These are phyloP conservation scores for Dasysyrphus tricinctus DNA, from an alignment of 2,888 invertebrate genomes.

Conservation along the genomic window DNA sequence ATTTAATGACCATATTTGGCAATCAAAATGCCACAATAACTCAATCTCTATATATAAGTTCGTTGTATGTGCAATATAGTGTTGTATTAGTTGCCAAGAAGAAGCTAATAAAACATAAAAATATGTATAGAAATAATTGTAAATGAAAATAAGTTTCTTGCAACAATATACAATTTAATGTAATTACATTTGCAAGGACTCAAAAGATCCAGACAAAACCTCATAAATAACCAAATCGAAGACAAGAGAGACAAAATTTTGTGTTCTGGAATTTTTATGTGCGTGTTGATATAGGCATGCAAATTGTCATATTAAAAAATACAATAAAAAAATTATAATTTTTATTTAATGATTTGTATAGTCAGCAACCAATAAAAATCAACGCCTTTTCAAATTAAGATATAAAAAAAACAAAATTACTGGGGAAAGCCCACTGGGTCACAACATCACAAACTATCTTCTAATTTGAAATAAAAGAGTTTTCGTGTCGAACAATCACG, in stretches of 20 bases:
- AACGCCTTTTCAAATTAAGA: constrained; percentile 34
- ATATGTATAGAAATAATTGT: background rate
- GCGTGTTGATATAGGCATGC: constrained; percentile 27
- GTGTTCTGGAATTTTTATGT: constrained; percentile 28
- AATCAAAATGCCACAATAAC: constrained; percentile 78
- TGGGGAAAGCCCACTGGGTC: background rate
- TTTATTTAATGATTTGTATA: constrained; percentile 45
- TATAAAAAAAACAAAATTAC: constrained; percentile 2
- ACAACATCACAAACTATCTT: background rate
- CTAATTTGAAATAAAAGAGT: constrained; percentile 9
- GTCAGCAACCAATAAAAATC: constrained; percentile 55
- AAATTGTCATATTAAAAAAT: constrained; percentile 54
- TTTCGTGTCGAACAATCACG: constrained; percentile 20
- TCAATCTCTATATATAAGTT: constrained; percentile 70
- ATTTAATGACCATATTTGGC: constrained; percentile 83
- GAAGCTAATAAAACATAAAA: constrained; percentile 1
- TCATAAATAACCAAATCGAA: constrained; percentile 48
- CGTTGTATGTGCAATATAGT: constrained; percentile 67
- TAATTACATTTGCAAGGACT: constrained; percentile 23
- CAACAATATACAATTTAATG: constrained; percentile 1
- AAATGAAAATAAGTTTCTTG: constrained; percentile 9
- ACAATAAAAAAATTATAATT: constrained; percentile 10
- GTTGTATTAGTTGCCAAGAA: constrained; percentile 34
- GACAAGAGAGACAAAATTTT: constrained; percentile 48
- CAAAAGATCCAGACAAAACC: background rate